phyloP scores from a whole-genome alignment of 2,113 vertebrate genomes.

The Phrynosoma blainvillii region DNA sequence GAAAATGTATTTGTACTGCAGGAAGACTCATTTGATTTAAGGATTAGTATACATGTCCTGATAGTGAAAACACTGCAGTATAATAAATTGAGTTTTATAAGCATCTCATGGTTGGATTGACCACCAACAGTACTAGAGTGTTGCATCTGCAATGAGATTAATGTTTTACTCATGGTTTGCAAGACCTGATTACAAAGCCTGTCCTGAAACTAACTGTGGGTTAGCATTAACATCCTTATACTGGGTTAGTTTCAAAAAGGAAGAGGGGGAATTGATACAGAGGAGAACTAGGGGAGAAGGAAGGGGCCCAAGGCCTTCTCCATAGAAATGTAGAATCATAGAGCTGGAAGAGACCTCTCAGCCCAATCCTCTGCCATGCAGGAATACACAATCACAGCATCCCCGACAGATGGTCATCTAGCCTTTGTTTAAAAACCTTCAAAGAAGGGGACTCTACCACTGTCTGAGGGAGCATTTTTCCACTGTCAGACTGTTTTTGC shows the following conservation, averaged over 20 bases:
- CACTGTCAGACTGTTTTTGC: no score
- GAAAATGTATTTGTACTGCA: background rate
- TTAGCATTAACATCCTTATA: background rate
- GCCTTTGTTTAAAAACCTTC: no score
- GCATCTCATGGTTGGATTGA: no score
- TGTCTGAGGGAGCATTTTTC: no score
- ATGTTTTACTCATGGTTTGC: background rate
- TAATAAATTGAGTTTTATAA: background rate
- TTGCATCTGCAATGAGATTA: background rate
- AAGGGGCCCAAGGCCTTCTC: background rate
- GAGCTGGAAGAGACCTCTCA: background rate
- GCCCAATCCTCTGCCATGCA: no score
- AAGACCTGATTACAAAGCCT: background rate
- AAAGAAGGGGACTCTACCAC: no score
- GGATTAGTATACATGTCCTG: background rate
- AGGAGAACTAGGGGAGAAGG: background rate
- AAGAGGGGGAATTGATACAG: background rate
- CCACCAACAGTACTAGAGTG: background rate
- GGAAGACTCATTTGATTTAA: background rate
- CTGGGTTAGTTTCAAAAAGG: background rate
- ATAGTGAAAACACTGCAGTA: background rate
- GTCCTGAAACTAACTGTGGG: background rate
- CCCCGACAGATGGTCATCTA: no score
- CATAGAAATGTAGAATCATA: background rate
- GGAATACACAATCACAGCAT: no score